Base-by-base conservation (phyloP, 1,140 invertebrate genomes). In the Panagrolaimus sp. region DNA sequence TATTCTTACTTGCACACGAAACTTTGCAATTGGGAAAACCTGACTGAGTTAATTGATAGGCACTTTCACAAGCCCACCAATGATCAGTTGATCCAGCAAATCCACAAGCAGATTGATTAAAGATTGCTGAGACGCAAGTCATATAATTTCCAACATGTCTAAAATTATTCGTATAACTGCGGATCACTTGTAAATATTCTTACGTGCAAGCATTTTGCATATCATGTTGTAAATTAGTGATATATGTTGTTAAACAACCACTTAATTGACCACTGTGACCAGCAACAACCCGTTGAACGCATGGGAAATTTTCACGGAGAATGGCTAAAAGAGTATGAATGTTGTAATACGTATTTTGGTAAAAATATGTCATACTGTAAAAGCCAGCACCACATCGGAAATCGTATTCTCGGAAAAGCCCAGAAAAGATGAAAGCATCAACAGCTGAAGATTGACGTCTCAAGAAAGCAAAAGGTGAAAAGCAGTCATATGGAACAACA, bases 21-120 rank as follows among this genome's bases (percentile, higher is more conserved):
- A 26, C 52, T 26, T 58, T 21, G 17, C 52, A 58, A 28, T 12
- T 1, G 3, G 52, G 52, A 28, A 58, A 58, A 28, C 28, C 28
- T 1, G 52, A n/a, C 17, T 58, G 52, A 58, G 52, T 58, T 26
- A 58, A 12, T 26, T 58, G 52, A 28, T 58, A 58, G 14, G 52
- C 52, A 58, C 52, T 58, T 28, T 58, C 52, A n/a, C 52, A 58
- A 26, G 52, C 52, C 52, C 52, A 58, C 52, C 52, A 58, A 28
- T 58, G 52, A 58, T 58, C 52, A 58, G 52, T 58, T 12, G 52
- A 58, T 4, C 52, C 52, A 21, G 52, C 12, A 24, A 58, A 58
- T 21, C 52, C 52, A 28, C 52, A 58, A 26, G 21, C 52, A 21
- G 52, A 26, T 4, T 28, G 52, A 28, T 58, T 58, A 28, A 58